These are phyloP conservation scores for Pampus argenteus DNA, from an alignment of 2,797 vertebrate species.

Conservation along the genomic window DNA sequence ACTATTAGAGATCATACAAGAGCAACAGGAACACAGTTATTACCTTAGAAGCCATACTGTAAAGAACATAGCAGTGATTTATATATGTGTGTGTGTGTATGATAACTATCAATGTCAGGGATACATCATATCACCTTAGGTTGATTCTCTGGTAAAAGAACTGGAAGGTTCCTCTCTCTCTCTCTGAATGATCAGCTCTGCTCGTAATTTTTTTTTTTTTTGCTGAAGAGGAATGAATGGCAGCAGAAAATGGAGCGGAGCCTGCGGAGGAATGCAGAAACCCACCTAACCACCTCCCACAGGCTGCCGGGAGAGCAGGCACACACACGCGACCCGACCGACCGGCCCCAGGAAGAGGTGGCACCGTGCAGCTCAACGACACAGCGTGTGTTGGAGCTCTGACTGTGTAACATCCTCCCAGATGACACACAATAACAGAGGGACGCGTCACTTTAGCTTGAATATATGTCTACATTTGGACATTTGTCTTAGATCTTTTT, in stretches of 20 bases:
- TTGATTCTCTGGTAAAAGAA: background rate
- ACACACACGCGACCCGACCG: conserved; percentile 70
- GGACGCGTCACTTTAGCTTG: too few relatives aligned
- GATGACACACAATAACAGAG: too few relatives aligned
- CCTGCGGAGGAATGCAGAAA: conserved; percentile 75
- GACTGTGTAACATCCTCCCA: background rate
- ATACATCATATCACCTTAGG: background rate
- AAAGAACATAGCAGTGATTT: background rate
- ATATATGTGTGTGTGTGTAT: background rate
- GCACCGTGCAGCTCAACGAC: conserved; percentile 33
- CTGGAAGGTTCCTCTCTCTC: background rate
- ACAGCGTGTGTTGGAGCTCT: conserved; percentile 19
- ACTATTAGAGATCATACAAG: background rate
- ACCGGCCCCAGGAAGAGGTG: conserved; percentile 59
- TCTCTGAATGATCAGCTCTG: conserved; percentile 30
- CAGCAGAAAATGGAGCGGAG: conserved; percentile 70
- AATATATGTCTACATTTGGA: too few relatives aligned
- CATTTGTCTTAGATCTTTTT: background rate
- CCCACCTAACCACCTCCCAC: conserved; percentile 74
- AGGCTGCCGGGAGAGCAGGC: conserved; percentile 66
- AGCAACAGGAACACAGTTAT: background rate
- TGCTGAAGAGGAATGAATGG: conserved; percentile 52
- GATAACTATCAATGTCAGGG: background rate
- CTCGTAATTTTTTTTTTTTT: background rate
- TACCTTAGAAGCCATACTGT: background rate